These are phyloP conservation scores for Teleiodes luculella DNA, from an alignment of 2,888 invertebrate genomes.

Conservation along the genomic window DNA sequence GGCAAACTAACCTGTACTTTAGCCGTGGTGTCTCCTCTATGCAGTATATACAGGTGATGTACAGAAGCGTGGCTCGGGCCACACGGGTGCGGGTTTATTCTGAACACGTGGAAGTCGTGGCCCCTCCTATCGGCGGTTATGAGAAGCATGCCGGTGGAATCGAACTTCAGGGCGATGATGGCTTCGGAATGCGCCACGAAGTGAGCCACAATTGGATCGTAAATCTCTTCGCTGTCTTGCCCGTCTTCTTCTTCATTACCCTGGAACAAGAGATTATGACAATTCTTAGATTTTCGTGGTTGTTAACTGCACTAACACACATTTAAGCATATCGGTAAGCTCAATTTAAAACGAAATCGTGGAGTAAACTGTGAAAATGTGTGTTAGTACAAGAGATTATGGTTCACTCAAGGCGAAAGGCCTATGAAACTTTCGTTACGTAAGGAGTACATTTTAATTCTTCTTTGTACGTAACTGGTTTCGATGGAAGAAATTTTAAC, in stretches of 20 bases:
- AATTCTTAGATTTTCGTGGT: too few relatives aligned
- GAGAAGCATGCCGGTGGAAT: constrained; percentile 92
- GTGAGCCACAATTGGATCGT: constrained; percentile 90
- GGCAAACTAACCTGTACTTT: constrained; percentile 84
- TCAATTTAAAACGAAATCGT: too few relatives aligned
- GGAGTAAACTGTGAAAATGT: too few relatives aligned
- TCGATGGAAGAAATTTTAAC: too few relatives aligned
- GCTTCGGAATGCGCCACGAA: constrained; percentile 93
- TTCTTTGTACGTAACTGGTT: too few relatives aligned
- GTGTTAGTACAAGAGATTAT: too few relatives aligned
- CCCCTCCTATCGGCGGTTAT: constrained; percentile 95
- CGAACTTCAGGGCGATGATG: constrained; percentile 93
- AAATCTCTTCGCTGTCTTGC: constrained; percentile 80
- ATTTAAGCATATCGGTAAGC: too few relatives aligned
- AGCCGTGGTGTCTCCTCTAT: constrained; percentile 97
- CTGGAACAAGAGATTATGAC: constrained; percentile 31
- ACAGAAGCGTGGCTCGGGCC: constrained; percentile 92
- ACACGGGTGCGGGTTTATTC: constrained; percentile 94
- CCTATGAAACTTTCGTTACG: too few relatives aligned
- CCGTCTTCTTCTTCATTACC: constrained; percentile 75
- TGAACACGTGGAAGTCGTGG: constrained; percentile 97
- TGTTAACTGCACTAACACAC: too few relatives aligned
- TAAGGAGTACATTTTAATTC: too few relatives aligned
- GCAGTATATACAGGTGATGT: constrained; percentile 96
- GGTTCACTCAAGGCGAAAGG: too few relatives aligned